Conservation (phyloP, 2,888 invertebrate genomes). For the Rosalia funebris region DNA sequence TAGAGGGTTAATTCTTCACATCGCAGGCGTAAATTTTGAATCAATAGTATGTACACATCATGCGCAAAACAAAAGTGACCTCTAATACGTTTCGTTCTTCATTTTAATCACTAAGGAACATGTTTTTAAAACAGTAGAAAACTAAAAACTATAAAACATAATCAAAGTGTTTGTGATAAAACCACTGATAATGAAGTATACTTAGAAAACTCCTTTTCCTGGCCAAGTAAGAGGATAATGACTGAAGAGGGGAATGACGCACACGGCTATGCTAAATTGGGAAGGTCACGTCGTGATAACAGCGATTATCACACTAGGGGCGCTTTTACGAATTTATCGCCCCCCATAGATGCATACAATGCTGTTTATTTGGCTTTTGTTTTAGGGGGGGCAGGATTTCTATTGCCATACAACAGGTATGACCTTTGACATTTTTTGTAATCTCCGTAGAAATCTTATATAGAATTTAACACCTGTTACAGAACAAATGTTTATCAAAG, state of each 20-base stretch:
- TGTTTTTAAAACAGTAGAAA: slow-evolving; percentile 11
- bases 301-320: slow-evolving; percentile 59
- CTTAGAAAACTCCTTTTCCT: background rate
- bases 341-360: slow-evolving; percentile 77
- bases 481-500: no score
- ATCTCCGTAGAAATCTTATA: no score
- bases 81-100: slow-evolving; percentile 15
- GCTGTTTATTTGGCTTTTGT: slow-evolving; percentile 80
- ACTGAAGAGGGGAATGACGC: slow-evolving; percentile 55
- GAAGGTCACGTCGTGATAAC: slow-evolving; percentile 38
- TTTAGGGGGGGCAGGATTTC: slow-evolving; percentile 88
- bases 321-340: slow-evolving; percentile 70
- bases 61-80: slow-evolving; percentile 25
- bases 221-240: slow-evolving; percentile 37
- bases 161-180: slow-evolving; percentile 28
- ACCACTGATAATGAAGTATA: slow-evolving; percentile 8
- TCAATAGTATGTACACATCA: slow-evolving; percentile 40
- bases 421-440: slow-evolving; percentile 18
- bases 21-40: slow-evolving; percentile 47
- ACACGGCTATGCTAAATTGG: slow-evolving; percentile 59
- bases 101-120: slow-evolving; percentile 12
- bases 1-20: background rate
- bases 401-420: slow-evolving; percentile 92
- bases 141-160: slow-evolving; percentile 11
- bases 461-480: no score